Evolutionary conservation across 2,888 invertebrate genomes (phyloP), one percentile per base, ranked within the genome.

Genomic region (Eurytoma adleriae): DNA sequence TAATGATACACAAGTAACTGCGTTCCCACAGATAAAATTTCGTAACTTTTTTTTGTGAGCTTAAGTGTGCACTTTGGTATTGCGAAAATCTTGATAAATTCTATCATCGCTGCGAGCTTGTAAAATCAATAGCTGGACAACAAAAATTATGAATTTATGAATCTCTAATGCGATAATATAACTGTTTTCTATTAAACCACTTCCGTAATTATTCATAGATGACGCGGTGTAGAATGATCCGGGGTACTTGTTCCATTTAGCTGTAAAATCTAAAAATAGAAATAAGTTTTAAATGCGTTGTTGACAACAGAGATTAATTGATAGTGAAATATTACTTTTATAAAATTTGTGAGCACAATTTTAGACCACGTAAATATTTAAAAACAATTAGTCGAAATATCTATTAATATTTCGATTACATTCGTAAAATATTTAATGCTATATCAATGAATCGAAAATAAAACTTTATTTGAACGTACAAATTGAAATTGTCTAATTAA

Each of bases 171-270:
- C n/a, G n/a, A 48, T 24, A 24, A 50, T 18, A 68, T 54, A 64
- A 73, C 68, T 50, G 67, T 75, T 75, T 68, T 61, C 61, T 24
- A 69, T 61, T 30, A 4, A 54, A 24, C 69, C 54, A 62, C 64
- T 71, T 78, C 71, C 70, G 59, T 27, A 14, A 78, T 72, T 67
- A 68, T 61, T 73, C 72, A 59, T 61, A 72, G 71, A 59, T 67
- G 18, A 30, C 40, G 59, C 1, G 52, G 16, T 57, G 13, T 66
- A 61, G 40, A 57, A 18, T 64, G 56, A 73, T 73, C 30, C n/a
- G 40, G 67, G 61, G 61, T 72, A 72, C 54, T 61, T 50, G 40
- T 14, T 52, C 10, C 54, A 54, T 52, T 61, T 18, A 30, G 62
- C 20, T 54, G 27, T 30, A 64, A 62, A 40, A 20, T 40, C 52